Base-by-base conservation (phyloP, 2,113 vertebrate genomes). In the Pluvianellus socialis region DNA sequence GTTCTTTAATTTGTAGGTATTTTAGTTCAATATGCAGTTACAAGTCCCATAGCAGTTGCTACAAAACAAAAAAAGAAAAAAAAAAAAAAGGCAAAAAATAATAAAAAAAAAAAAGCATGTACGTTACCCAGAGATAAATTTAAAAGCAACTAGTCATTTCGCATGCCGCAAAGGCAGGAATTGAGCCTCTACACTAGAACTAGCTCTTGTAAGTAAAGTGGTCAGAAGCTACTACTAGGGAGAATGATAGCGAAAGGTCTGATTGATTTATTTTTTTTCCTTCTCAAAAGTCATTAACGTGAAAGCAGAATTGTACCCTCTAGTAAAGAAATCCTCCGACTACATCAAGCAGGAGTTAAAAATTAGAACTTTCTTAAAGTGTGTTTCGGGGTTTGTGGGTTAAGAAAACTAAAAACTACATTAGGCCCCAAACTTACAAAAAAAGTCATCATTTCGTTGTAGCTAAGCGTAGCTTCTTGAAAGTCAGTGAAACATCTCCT, bases 41-140 rank as follows among this genome's bases (percentile, higher is more conserved):
- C 88, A 97, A 82, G 47, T 97, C 89, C 96, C 18, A 3, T 92
- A 97, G 97, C 93, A 94, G 92, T 50, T 87, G 95, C 96, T 98
- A 98, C 96, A 96, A 97, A 98, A 95, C 71, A 59, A 45, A 96
- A 96, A 88, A 67, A 66, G n/a, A n/a, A n/a, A 98, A 95, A 73
- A 59, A 45, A 96, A 96, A 88, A 67, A 66, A 38, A 38, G 38
- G 38, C 38, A 38, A 38, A 38, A 38, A 38, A 38, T 38, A 38
- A 38, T 38, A 38, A 38, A 38, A 96, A n/a, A n/a, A n/a, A 56
- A 58, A 96, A 91, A 95, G 94, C 97, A 97, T 90, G 32, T 94
- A 96, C 72, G 79, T 81, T 94, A 97, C n/a, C 86, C 76, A 52
- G 75, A 93, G 88, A 96, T 90, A 79, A 86, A 63, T 63, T 94